phyloP scores from a whole-genome alignment of 53 echinoderm and acorn worm species.

The Paracentrotus lividus region DNA sequence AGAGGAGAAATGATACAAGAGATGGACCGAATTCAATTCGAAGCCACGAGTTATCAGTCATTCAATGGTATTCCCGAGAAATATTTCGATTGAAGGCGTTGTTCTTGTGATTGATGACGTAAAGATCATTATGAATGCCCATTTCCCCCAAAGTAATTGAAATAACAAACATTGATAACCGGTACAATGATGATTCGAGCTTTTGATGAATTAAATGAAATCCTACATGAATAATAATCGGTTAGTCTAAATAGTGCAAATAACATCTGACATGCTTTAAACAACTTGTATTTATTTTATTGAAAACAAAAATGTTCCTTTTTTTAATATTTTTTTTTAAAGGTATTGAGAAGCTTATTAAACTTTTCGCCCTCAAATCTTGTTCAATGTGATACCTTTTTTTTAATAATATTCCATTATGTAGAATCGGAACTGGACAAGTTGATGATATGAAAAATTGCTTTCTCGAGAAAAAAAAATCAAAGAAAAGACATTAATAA shows the following conservation, averaged over 20 bases:
- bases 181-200: no score
- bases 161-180: background rate
- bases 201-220: no score
- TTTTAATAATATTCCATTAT: no score
- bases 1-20: slow-evolving; percentile 10
- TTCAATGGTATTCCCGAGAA: background rate
- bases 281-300: background rate
- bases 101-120: background rate
- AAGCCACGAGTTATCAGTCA: background rate
- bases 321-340: background rate
- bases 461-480: no score
- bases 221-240: background rate
- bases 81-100: background rate
- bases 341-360: no score
- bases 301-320: background rate
- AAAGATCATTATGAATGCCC: background rate
- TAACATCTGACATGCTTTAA: background rate
- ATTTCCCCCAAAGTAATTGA: background rate
- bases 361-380: no score
- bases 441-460: no score
- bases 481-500: no score
- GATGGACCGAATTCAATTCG: background rate
- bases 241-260: background rate
- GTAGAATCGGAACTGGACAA: no score
- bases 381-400: no score